phyloP scores from a whole-genome alignment of 2,888 invertebrate species.

The Gerris lacustris region DNA sequence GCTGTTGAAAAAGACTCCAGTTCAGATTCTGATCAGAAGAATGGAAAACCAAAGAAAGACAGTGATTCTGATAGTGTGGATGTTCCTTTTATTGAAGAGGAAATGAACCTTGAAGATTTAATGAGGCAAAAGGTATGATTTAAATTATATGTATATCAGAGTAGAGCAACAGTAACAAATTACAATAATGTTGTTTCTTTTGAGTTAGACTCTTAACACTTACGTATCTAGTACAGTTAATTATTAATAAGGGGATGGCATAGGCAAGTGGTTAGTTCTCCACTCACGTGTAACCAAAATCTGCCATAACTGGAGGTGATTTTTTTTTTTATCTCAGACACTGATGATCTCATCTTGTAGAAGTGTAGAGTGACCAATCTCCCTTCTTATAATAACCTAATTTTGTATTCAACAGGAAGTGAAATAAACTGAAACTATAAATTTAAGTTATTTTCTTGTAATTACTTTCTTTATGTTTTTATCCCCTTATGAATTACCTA shows the following conservation, averaged over 20 bases:
- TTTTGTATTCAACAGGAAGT: no score
- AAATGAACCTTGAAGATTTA: constrained; percentile 73
- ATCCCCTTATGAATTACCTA: background rate
- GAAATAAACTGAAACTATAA: no score
- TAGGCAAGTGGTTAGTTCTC: no score
- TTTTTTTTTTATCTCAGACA: no score
- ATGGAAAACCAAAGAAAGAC: constrained; percentile 19
- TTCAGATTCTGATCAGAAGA: constrained; percentile 18
- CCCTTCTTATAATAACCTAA: no score
- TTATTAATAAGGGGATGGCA: no score
- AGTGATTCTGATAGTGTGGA: constrained; percentile 45
- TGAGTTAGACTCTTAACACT: background rate
- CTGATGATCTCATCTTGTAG: no score
- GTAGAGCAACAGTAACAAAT: background rate
- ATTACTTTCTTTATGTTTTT: background rate
- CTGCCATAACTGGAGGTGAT: no score
- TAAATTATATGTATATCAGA: background rate
- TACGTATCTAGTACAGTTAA: no score
- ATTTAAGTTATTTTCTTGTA: background rate
- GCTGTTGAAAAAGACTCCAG: constrained; percentile 20
- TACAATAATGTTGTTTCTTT: background rate
- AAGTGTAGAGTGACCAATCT: no score
- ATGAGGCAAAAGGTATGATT: constrained; percentile 70
- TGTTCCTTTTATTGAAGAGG: constrained; percentile 65
- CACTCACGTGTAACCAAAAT: no score